phyloP scores from a whole-genome alignment of 1,140 invertebrate genomes.

The Antheraea mylitta region DNA sequence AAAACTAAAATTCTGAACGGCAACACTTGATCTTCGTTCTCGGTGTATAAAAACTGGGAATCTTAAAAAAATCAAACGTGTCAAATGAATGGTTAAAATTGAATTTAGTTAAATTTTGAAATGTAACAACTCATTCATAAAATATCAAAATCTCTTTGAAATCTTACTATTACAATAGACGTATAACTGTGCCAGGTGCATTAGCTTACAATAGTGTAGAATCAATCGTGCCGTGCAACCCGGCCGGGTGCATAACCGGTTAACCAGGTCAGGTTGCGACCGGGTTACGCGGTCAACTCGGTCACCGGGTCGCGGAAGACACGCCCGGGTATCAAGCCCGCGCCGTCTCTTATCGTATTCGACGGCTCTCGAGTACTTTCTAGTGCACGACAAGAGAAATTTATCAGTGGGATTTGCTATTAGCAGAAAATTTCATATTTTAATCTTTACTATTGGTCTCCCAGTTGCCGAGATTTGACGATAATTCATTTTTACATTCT shows the following conservation, averaged over 20 bases:
- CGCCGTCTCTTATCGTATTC: constrained; percentile 27
- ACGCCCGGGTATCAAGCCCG: constrained; percentile 38
- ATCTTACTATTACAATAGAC: neutral
- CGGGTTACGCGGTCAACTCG: constrained; percentile 63
- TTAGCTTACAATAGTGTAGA: constrained; percentile 17
- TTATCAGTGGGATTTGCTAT: neutral
- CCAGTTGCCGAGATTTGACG: too few species aligned
- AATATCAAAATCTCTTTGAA: too few species aligned
- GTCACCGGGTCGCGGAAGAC: constrained; percentile 50
- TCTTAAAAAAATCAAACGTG: too few species aligned
- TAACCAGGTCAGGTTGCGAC: constrained; percentile 54
- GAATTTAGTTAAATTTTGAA: too few species aligned
- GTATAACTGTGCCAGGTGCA: neutral
- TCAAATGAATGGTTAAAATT: too few species aligned
- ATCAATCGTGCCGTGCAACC: constrained; percentile 56
- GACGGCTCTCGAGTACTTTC: constrained; percentile 21
- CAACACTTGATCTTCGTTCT: too few species aligned
- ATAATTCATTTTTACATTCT: too few species aligned
- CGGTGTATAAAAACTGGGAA: too few species aligned
- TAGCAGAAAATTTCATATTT: too few species aligned
- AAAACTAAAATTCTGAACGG: too few species aligned
- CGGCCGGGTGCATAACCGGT: constrained; percentile 50
- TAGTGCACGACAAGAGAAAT: constrained; percentile 12
- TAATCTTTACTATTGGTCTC: too few species aligned
- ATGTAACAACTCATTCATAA: too few species aligned